These are phyloP conservation scores for Spermophilus dauricus DNA, from an alignment of 2,113 vertebrate genomes.

Conservation along the genomic window DNA sequence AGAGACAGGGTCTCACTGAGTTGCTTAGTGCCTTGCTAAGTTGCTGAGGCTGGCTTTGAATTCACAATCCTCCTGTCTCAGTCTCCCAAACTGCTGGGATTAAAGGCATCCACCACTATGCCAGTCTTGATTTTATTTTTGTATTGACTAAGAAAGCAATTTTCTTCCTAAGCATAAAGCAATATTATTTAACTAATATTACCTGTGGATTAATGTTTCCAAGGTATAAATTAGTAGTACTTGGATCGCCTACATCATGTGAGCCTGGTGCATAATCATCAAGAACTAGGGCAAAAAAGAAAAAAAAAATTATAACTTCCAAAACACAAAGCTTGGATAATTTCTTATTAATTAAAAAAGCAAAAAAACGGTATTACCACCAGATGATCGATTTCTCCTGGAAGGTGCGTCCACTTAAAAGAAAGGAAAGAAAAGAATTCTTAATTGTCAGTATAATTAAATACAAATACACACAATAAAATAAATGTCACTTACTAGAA, in stretches of 20 bases:
- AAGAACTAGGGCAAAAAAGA: conserved; percentile 90
- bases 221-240: conserved; percentile 98
- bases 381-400: conserved; percentile 98
- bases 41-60: too few relatives aligned
- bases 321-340: conserved; percentile 67
- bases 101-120: too few relatives aligned
- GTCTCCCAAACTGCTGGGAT: too few relatives aligned
- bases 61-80: too few relatives aligned
- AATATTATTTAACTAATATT: conserved; percentile 47
- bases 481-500: conserved; percentile 92
- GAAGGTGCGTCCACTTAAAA: conserved; percentile 97
- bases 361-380: conserved; percentile 94
- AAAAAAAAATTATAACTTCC: conserved; percentile 83
- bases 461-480: conserved; percentile 63
- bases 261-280: conserved; percentile 99
- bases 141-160: background rate
- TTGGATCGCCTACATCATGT: conserved; percentile 98
- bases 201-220: conserved; percentile 99
- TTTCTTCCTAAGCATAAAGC: conserved; percentile 18
- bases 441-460: conserved; percentile 77
- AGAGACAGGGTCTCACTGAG: too few relatives aligned
- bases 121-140: conserved; percentile 16
- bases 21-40: too few relatives aligned
- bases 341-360: conserved; percentile 77
- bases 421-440: conserved; percentile 86